A percentile compares a stretch with the other conserved stretches of the same genome.
phyloP scores from a whole-genome alignment of 2,888 invertebrate genomes.

The Brachycybe producta region DNA sequence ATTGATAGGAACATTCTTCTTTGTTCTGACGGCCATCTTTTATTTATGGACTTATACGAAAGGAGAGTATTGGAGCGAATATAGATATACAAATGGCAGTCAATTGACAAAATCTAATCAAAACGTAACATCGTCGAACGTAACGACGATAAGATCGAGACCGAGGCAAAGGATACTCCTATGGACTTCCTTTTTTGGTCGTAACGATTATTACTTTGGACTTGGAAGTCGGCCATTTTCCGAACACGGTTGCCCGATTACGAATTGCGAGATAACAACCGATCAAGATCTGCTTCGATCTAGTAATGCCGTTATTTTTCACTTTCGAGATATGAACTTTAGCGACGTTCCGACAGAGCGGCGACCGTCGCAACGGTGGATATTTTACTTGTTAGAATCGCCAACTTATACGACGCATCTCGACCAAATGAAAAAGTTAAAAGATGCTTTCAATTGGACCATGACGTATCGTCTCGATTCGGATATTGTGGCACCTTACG shows the following conservation, averaged over 20 bases:
- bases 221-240: constrained; percentile 10
- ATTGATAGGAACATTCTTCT: too few species aligned
- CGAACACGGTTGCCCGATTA: constrained; percentile 7
- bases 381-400: constrained; percentile 22
- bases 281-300: constrained; percentile 8
- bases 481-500: too few species aligned
- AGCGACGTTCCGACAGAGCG: constrained; percentile 15
- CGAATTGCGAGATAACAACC: constrained; percentile 15
- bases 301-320: constrained; percentile 22
- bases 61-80: too few species aligned
- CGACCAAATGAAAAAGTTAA: constrained; percentile 13
- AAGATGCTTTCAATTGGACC: constrained; percentile 29
- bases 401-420: constrained; percentile 20
- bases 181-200: constrained; percentile 14
- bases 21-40: too few species aligned
- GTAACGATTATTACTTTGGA: constrained; percentile 6
- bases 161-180: constrained; percentile 2
- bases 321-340: constrained; percentile 19
- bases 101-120: too few species aligned
- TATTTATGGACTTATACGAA: too few species aligned
- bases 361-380: constrained; percentile 18
- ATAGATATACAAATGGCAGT: too few species aligned
- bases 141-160: too few species aligned
- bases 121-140: too few species aligned
- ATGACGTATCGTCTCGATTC: constrained; percentile 27